Percentiles rank a stretch among this genome's conserved stretches.
Evolutionary conservation across 2,797 vertebrate species (phyloP).

Genomic region (Xenentodon cancila): DNA sequence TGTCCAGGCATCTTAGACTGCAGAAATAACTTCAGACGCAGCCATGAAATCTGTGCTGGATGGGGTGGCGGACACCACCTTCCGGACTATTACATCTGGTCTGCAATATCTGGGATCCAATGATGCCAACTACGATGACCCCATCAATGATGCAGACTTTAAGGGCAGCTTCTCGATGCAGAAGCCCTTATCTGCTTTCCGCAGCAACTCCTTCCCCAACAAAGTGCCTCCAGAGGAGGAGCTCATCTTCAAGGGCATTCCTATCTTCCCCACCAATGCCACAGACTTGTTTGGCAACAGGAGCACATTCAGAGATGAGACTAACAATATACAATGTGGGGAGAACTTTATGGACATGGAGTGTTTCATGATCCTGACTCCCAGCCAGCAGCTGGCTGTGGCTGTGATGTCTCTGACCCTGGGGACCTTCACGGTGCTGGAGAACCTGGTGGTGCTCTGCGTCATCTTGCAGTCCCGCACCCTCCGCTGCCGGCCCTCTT

Average conservation of each 20-base stretch:
- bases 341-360: conserved; percentile 99
- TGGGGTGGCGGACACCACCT: conserved; percentile 97
- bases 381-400: conserved; percentile 96
- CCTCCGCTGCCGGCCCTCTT: conserved; percentile 95
- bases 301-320: conserved; percentile 88
- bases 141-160: conserved; percentile 75
- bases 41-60: conserved; percentile 98
- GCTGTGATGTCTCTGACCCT: conserved; percentile 94
- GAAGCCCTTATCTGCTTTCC: conserved; percentile 94
- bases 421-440: conserved; percentile 97
- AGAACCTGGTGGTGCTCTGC: conserved; percentile 95
- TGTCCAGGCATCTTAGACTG: conserved; percentile 66
- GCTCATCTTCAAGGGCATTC: conserved; percentile 86
- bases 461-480: conserved; percentile 97
- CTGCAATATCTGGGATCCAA: conserved; percentile 95
- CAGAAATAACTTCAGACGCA: conserved; percentile 77
- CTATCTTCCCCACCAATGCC: conserved; percentile 90
- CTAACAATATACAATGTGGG: conserved; percentile 92
- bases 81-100: conserved; percentile 98
- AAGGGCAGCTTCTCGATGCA: conserved; percentile 85
- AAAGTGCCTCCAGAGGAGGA: conserved; percentile 92
- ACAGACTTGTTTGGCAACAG: conserved; percentile 93
- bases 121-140: conserved; percentile 89
- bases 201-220: conserved; percentile 91
- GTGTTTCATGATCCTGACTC: conserved; percentile 99